phyloP scores from a whole-genome alignment of 1,140 invertebrate species.

The Arion vulgaris region DNA sequence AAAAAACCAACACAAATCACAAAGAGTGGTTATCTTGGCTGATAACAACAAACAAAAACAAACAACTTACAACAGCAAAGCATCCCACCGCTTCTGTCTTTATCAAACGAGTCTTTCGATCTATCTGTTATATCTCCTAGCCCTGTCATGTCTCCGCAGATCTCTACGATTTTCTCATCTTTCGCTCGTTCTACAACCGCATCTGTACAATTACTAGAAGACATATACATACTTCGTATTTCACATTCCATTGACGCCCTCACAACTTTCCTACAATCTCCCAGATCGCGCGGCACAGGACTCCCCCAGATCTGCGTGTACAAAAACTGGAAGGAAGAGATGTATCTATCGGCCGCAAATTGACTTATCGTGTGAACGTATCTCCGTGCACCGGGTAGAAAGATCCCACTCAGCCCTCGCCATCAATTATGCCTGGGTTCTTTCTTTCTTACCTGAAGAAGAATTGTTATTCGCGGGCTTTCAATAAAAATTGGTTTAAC shows the following conservation, averaged over 20 bases:
- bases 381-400: neutral
- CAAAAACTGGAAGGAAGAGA: neutral
- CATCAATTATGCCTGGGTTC: neutral
- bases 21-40: no score
- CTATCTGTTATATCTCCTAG: neutral
- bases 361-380: constrained; percentile 13
- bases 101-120: neutral
- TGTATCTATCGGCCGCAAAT: constrained; percentile 59
- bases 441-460: neutral
- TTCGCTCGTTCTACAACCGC: neutral
- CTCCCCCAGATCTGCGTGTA: neutral
- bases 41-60: no score
- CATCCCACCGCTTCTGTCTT: neutral
- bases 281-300: neutral
- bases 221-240: neutral
- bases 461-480: neutral
- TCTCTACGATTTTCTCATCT: neutral
- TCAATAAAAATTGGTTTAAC: no score
- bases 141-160: neutral
- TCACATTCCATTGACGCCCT: neutral
- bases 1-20: no score
- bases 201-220: neutral
- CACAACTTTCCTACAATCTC: neutral
- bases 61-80: no score
- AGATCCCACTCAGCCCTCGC: neutral